These are phyloP conservation scores for Nymphalis c-album DNA, from an alignment of 2,888 invertebrate species.

Conservation along the genomic window DNA sequence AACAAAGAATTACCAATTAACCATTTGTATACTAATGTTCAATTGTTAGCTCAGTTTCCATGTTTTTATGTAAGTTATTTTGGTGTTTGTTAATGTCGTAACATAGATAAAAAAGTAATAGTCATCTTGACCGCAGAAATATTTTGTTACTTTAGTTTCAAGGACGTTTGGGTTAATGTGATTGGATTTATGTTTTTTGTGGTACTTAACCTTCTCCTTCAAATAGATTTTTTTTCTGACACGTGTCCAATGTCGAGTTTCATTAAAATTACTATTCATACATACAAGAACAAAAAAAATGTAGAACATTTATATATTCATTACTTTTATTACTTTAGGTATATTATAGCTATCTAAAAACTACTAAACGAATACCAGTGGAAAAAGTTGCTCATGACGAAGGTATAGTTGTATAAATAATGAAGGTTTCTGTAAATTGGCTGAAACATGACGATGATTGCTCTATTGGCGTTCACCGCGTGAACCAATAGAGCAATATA, in stretches of 20 bases:
- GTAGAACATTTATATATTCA: not conserved
- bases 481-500: no score
- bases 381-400: no score
- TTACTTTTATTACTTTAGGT: no score
- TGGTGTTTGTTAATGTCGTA: not conserved
- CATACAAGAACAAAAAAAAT: not conserved
- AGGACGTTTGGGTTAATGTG: constrained; percentile 3
- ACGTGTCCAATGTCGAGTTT: not conserved
- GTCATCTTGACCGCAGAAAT: not conserved
- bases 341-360: no score
- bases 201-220: not conserved
- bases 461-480: no score
- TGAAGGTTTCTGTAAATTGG: no score
- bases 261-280: not conserved
- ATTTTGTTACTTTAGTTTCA: constrained; percentile 1
- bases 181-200: not conserved
- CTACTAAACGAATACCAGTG: no score
- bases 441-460: no score
- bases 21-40: not conserved
- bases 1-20: not conserved
- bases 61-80: constrained; percentile 5
- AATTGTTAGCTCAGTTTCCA: not conserved
- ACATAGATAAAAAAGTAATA: constrained; percentile 1
- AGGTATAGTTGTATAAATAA: no score
- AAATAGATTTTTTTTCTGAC: not conserved